A percentile compares a stretch with the other conserved stretches of the same genome.
Evolutionary conservation across 1,140 invertebrate species (phyloP).

Genomic region (Glossosoma conforme): DNA sequence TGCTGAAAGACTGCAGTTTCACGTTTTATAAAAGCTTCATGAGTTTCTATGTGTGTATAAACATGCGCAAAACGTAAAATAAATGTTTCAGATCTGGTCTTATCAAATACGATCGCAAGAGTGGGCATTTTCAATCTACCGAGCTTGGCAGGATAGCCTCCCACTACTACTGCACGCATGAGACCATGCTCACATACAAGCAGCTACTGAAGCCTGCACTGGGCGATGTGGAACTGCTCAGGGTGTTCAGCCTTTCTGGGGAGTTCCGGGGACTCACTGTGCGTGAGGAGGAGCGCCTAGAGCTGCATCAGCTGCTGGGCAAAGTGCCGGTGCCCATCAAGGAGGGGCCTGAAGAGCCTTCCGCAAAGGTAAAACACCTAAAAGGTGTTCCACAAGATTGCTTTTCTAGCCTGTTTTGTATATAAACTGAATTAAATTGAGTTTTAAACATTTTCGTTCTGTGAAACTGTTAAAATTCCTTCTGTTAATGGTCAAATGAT

Average conservation of each 20-base stretch:
- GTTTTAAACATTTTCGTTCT: too few relatives aligned
- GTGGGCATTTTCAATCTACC: constrained; percentile 87
- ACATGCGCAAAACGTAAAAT: too few relatives aligned
- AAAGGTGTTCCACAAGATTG: too few relatives aligned
- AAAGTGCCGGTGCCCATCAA: constrained; percentile 98
- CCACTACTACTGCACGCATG: constrained; percentile 96
- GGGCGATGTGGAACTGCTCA: constrained; percentile 96
- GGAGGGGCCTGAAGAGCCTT: constrained; percentile 97
- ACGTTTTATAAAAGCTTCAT: too few relatives aligned
- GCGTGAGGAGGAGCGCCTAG: constrained; percentile 96
- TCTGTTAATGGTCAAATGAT: too few relatives aligned
- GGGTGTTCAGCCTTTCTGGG: constrained; percentile 97
- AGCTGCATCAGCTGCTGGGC: constrained; percentile 72
- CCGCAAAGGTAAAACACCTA: constrained; percentile 92
- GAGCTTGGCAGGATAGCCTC: constrained; percentile 96
- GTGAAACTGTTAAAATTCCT: too few relatives aligned
- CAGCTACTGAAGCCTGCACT: constrained; percentile 94
- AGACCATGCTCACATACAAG: constrained; percentile 96
- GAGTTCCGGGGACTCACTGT: constrained; percentile 93
- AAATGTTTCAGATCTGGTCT: constrained; percentile 66
- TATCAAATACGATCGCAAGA: constrained; percentile 94
- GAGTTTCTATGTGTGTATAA: too few relatives aligned
- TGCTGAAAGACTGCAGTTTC: too few relatives aligned
- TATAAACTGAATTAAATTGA: too few relatives aligned
- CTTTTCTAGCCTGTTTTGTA: too few relatives aligned